Evolutionary conservation across 1,140 invertebrate species (phyloP), one percentile per base, ranked within the genome.

Genomic region (Leptestheria dahalacensis): DNA sequence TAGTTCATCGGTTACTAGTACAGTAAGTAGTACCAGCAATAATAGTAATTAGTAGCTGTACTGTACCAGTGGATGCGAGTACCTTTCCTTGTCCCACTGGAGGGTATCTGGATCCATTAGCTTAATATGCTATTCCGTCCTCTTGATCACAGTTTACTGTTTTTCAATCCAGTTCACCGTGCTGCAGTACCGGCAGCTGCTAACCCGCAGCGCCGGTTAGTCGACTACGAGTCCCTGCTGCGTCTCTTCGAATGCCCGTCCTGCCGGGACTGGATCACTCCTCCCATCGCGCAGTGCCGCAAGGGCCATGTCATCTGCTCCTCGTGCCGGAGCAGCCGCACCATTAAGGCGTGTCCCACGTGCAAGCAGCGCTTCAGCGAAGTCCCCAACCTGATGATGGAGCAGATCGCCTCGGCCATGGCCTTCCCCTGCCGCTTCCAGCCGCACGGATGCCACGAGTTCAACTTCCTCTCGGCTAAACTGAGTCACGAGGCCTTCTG

Each of bases 351-450:
- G 24, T 66, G 65, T 26, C 64, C 64, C 18, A 46, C 57, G 3
- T 66, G 65, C 55, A 65, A 64, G 48, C 65, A 66, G 51, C 57
- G 64, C 48, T 61, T 66, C 57, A 51, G 60, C 20, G 64, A 66
- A 1, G 61, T 50, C 33, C 58, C 64, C 52, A 66, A 66, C 61
- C 2, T 63, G 41, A 64, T 64, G 64, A 66, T 66, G 65, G 65
- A 66, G 48, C 62, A 66, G 62, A 63, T 64, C 23, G 24, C 58
- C 15, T 26, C 24, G n/a, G 29, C 33, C 28, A 51, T 60, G 15
- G 58, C 58, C 18, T 60, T 60, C 18, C 58, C 58, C 11, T 60
- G 58, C 49, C 50, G 41, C 25, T 60, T 51, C 49, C 58, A 60
- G 49, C 21, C 26, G 21, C 47, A 60, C 24, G 58, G 58, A 11